Conservation (phyloP, 2,113 vertebrate species). For the Nycticryphes semicollaris region DNA sequence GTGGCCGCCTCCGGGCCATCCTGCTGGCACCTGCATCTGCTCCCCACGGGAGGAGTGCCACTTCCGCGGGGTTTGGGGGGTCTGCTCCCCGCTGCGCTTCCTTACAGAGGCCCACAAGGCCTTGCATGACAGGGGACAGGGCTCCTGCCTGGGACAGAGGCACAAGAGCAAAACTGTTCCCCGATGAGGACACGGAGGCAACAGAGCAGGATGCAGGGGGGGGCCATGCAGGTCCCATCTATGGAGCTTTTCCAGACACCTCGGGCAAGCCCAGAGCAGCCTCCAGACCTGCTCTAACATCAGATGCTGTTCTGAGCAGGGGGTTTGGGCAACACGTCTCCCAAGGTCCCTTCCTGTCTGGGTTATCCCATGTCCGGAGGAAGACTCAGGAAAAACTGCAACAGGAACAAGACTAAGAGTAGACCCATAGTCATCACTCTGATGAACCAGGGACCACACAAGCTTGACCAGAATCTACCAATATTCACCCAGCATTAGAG, state of each 20-base stretch:
- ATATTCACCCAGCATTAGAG: neutral
- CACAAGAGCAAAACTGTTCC: fast-evolving
- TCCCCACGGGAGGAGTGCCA: fast-evolving
- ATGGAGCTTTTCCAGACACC: fast-evolving
- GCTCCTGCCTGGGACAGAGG: no score
- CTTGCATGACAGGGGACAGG: fast-evolving
- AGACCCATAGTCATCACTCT: fast-evolving
- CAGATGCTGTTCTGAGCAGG: neutral
- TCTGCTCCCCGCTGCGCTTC: fast-evolving
- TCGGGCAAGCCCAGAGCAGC: no score
- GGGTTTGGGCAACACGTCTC: fast-evolving
- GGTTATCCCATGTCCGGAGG: fast-evolving
- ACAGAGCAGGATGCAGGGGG: fast-evolving
- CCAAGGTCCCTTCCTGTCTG: fast-evolving
- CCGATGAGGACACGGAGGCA: fast-evolving
- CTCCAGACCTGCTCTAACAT: neutral
- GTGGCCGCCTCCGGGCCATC: no score
- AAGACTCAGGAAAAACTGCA: fast-evolving
- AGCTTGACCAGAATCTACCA: neutral
- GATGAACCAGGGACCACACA: no score
- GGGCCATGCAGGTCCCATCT: fast-evolving
- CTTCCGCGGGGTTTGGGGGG: fast-evolving
- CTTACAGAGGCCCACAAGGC: fast-evolving
- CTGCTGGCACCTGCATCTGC: no score
- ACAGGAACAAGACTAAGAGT: fast-evolving